These are phyloP conservation scores for Oscheius sp. DNA, from an alignment of 2,888 invertebrate species.

Conservation along the genomic window DNA sequence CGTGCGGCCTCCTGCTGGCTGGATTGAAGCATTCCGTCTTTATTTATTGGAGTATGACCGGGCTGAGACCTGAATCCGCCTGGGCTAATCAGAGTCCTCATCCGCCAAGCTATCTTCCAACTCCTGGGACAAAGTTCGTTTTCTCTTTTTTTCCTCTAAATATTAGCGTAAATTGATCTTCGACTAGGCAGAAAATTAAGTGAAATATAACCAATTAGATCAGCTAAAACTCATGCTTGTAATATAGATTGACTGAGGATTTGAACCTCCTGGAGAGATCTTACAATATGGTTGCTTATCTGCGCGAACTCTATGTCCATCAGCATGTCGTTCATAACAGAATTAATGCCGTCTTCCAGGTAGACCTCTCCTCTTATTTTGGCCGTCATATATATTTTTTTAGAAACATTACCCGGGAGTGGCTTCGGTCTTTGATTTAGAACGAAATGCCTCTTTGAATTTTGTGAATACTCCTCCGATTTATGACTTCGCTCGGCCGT, in stretches of 20 bases:
- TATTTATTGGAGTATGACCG: constrained; percentile 69
- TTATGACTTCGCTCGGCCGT: constrained; percentile 69
- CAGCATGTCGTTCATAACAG: constrained; percentile 67
- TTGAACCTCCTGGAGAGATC: constrained; percentile 60
- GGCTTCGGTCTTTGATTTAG: constrained; percentile 62
- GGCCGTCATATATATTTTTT: not conserved
- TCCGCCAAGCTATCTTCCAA: constrained; percentile 69
- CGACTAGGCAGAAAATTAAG: not conserved
- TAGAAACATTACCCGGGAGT: constrained; percentile 50
- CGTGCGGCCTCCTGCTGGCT: constrained; percentile 67
- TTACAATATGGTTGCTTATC: constrained; percentile 64
- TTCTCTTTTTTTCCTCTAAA: not conserved
- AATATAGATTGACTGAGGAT: constrained; percentile 64
- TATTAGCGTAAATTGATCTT: not conserved
- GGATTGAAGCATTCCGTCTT: constrained; percentile 61
- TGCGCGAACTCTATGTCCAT: constrained; percentile 66
- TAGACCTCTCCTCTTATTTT: constrained; percentile 6
- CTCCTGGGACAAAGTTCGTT: constrained; percentile 64
- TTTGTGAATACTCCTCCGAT: constrained; percentile 70
- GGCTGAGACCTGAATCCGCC: constrained; percentile 68
- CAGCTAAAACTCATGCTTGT: too few species aligned
- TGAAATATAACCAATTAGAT: not conserved
- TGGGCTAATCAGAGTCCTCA: constrained; percentile 69
- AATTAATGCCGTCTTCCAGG: constrained; percentile 64
- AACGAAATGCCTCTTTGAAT: constrained; percentile 69